Base-by-base conservation (phyloP, 2,888 invertebrate genomes). In the Penaeus monodon region DNA sequence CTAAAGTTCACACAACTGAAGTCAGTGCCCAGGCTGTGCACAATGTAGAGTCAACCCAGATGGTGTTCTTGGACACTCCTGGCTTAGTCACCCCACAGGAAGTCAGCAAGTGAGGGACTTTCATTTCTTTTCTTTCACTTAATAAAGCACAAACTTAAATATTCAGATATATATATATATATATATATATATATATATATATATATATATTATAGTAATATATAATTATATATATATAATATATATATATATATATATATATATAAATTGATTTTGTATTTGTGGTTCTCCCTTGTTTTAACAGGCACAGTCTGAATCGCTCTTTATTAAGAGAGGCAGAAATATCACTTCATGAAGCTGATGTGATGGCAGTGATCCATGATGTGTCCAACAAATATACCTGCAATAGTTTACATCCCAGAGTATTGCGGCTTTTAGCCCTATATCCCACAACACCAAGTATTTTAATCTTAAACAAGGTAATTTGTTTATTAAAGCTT, bases 41-140 rank as follows among this genome's bases (percentile, higher is more conserved):
- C 91, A 95, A 95, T 70, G 93, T 95, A 89, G 95, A 94, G n/a
- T 94, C 96, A 88, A 95, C 96, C 1, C 99, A 99, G 93, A 94
- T 99, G 68, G 94, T 98, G 65, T 96, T 99, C 92, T 93, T 97
- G 57, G 99, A 99, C 92, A 98, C 98, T 7, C 99, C 99, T 3
- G 99, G 99, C 49, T 93, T 98, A 65, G 95, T 98, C 0, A 94
- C 95, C 38, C 92, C 93, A 73, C 93, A 93, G 66, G 96, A 97
- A 92, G 93, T 94, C 89, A 94, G 94, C 91, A 95, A 94, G 96
- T 96, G 93, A 92, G 91, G 81, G 17, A 63, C 70, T 63, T 68
- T 57, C 77, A 80, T 87, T 20, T 29, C 81, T 76, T 70, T 24
- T 70, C 4, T 70, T 29, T 57, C 17, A 57, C 17, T 12, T 17